Evolutionary conservation across 2,888 invertebrate species (phyloP).

Genomic region (Pseudanteris insignis): DNA sequence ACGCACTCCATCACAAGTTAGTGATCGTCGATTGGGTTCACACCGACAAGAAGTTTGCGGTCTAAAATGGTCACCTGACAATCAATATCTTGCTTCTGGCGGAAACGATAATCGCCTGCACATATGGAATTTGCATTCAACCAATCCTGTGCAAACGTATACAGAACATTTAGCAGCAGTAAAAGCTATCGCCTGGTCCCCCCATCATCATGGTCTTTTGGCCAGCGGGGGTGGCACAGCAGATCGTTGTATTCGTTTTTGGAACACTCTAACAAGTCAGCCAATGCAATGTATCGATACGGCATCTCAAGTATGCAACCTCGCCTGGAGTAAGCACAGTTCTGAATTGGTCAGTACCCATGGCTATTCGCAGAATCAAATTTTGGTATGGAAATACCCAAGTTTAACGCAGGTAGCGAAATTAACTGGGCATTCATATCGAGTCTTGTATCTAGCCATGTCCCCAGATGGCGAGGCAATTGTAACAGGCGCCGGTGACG

Average conservation of each 20-base stretch:
- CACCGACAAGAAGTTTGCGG: constrained; percentile 90
- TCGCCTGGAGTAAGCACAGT: constrained; percentile 92
- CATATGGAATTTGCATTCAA: constrained; percentile 76
- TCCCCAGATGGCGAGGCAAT: constrained; percentile 99
- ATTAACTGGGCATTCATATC: constrained; percentile 94
- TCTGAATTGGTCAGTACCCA: constrained; percentile 95
- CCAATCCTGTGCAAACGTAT: constrained; percentile 73
- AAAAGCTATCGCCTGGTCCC: constrained; percentile 97
- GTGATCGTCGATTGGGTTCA: constrained; percentile 75
- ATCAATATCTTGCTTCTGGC: constrained; percentile 91
- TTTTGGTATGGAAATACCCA: constrained; percentile 98
- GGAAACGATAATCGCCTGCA: constrained; percentile 96
- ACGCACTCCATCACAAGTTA: constrained; percentile 79
- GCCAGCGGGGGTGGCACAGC: constrained; percentile 98
- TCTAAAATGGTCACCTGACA: constrained; percentile 95
- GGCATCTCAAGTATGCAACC: constrained; percentile 92
- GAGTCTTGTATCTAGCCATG: constrained; percentile 94
- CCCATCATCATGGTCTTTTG: constrained; percentile 89
- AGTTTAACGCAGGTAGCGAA: constrained; percentile 96
- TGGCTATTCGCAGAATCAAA: constrained; percentile 96
- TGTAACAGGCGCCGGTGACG: constrained; percentile 98
- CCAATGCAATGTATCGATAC: constrained; percentile 98
- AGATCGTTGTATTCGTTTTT: constrained; percentile 86
- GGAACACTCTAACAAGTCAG: constrained; percentile 88
- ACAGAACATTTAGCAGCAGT: constrained; percentile 89